These are phyloP conservation scores for Ochropleura leucogaster DNA, from an alignment of 2,888 invertebrate genomes.

Conservation along the genomic window DNA sequence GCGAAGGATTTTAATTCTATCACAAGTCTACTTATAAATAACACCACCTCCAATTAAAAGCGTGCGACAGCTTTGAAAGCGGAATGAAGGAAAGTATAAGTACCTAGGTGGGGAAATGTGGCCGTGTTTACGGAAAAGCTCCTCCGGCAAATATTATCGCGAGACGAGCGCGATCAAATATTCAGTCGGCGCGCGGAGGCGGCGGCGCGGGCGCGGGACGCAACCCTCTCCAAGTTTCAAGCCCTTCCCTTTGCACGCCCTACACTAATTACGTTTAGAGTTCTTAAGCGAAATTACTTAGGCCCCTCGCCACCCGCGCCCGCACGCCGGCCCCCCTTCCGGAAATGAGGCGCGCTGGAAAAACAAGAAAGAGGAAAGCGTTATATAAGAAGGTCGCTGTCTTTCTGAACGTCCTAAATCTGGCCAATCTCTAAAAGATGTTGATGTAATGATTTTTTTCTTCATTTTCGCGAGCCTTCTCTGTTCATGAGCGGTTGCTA, in stretches of 20 bases:
- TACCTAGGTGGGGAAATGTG: constrained; percentile 86
- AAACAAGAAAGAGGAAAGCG: constrained; percentile 90
- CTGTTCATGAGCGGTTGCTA: constrained; percentile 90
- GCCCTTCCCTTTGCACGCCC: constrained; percentile 92
- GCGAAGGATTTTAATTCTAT: constrained; percentile 89
- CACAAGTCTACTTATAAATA: constrained; percentile 88
- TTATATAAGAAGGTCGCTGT: constrained; percentile 87
- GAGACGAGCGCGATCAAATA: constrained; percentile 90
- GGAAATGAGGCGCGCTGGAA: constrained; percentile 90
- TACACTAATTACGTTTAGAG: constrained; percentile 93
- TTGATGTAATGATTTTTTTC: constrained; percentile 90
- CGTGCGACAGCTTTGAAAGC: constrained; percentile 87
- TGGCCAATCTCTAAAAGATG: constrained; percentile 90
- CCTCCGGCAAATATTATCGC: constrained; percentile 90
- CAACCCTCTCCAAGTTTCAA: constrained; percentile 92
- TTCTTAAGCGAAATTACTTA: constrained; percentile 93
- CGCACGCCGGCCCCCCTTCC: constrained; percentile 83
- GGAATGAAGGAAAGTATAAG: constrained; percentile 86
- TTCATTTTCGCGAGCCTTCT: constrained; percentile 88
- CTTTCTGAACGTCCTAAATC: constrained; percentile 88
- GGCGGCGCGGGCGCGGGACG: constrained; percentile 84
- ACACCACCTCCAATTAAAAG: constrained; percentile 88
- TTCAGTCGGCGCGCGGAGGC: constrained; percentile 87
- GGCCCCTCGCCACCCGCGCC: constrained; percentile 89
- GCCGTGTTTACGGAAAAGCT: constrained; percentile 89